Percentiles rank a stretch among this genome's conserved stretches.
Conservation (phyloP, 2,888 invertebrate species). For the Hololepta plana region DNA sequence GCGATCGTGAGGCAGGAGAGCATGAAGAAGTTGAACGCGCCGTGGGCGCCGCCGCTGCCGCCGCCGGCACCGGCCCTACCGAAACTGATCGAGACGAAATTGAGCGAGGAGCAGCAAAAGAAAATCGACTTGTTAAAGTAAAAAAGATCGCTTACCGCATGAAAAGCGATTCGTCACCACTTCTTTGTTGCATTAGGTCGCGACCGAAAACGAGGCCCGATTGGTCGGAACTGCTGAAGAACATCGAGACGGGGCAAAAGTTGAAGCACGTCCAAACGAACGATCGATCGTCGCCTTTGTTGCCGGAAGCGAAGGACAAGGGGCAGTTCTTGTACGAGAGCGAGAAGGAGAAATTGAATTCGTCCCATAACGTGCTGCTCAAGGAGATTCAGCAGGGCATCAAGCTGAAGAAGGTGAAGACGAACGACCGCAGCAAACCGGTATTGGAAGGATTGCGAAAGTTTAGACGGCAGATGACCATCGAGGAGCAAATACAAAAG, state of each 20-base stretch:
- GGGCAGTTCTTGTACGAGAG: conserved; percentile 77
- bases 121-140: conserved; percentile 29
- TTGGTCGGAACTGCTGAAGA: conserved; percentile 82
- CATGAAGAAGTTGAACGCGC: conserved; percentile 18
- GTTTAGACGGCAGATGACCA: conserved; percentile 76
- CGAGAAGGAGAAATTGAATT: conserved; percentile 56
- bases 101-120: conserved; percentile 39
- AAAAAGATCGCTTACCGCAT: neutral
- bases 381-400: conserved; percentile 64
- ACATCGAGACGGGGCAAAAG: conserved; percentile 66
- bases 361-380: conserved; percentile 58
- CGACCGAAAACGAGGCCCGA: conserved; percentile 69
- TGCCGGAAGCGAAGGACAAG: conserved; percentile 46
- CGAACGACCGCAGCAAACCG: conserved; percentile 76
- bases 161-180: neutral
- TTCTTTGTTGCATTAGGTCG: conserved; percentile 24
- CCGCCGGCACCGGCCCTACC: conserved; percentile 43
- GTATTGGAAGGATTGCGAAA: conserved; percentile 67
- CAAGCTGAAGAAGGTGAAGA: conserved; percentile 53
- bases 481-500: conserved; percentile 76
- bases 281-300: conserved; percentile 45
- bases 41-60: conserved; percentile 20
- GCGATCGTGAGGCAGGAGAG: conserved; percentile 22
- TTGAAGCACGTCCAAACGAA: conserved; percentile 71
- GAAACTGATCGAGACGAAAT: conserved; percentile 30